Evolutionary conservation across 2,113 vertebrate species (phyloP), one percentile per base, ranked within the genome.

Genomic region (Vulpes lagopus): DNA sequence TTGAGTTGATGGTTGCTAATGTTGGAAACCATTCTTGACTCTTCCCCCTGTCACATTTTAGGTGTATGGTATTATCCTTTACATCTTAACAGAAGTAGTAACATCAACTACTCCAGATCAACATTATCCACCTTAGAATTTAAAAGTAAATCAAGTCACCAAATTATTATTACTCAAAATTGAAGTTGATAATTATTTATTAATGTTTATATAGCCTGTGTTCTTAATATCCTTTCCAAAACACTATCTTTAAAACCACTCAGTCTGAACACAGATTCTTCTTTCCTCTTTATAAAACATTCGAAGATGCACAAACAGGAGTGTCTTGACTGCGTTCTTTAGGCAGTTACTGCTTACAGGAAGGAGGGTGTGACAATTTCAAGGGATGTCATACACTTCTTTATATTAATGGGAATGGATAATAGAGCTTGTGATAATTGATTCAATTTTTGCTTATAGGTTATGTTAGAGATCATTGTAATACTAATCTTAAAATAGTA

Each of bases 161-260:
- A 85, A 88, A 88, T 60, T 55, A 38, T 67, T 89, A 38, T 74
- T 74, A 89, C 35, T 91, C 32, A 88, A 79, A 97, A 25, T 30
- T 95, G 14, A 96, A 95, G 64, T 76, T 67, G 2, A 83, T 53
- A n/a, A 67, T 27, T 43, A 74, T 57, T 86, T 86, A 51, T 62
- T 55, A 80, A 84, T 62, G 22, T 25, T 8, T 4, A 60, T 82
- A 15, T 32, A 79, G 3, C 38, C 14, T 19, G 17, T 91, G 11
- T 20, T 32, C 5, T 59, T 35, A 69, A 60, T 8, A 87, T 57
- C 19, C 16, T 86, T 92, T 57, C 11, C 14, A 67, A 83, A 94
- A 69, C 12, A 76, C 65, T 78, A 30, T 49, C 19, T 81, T 93
- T 53, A 71, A 81, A 81, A 76, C 15, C 16, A 57, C 5, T 96